phyloP scores from a whole-genome alignment of 2,113 vertebrate genomes.

The Apodemus sylvaticus region DNA sequence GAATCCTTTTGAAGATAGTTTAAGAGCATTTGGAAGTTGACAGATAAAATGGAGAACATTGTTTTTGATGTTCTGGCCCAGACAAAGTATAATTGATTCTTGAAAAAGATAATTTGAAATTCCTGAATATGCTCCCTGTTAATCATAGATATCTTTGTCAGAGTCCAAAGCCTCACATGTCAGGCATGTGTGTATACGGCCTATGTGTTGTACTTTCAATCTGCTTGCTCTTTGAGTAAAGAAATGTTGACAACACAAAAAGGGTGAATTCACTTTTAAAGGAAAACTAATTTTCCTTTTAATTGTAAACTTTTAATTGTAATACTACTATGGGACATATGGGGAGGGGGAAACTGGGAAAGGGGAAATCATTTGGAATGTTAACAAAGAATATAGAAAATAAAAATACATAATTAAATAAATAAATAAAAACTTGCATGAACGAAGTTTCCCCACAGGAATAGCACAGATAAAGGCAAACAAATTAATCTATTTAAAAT shows the following conservation, averaged over 20 bases:
- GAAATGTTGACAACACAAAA: neutral
- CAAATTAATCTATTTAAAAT: neutral
- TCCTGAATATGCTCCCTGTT: neutral
- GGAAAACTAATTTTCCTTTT: neutral
- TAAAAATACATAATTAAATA: too few relatives aligned
- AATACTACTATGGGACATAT: too few relatives aligned
- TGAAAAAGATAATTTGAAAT: neutral
- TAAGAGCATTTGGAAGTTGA: neutral
- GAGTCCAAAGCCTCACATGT: neutral
- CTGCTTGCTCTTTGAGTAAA: slow-evolving; percentile 27
- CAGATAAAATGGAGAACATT: neutral
- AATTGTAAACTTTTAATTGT: too few relatives aligned
- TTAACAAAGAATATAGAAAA: too few relatives aligned
- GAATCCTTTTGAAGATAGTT: neutral
- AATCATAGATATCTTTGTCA: neutral
- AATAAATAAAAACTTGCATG: too few relatives aligned
- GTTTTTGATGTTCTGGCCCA: neutral
- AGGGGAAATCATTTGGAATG: too few relatives aligned
- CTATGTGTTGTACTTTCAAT: neutral
- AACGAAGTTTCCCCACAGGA: neutral
- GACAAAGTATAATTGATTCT: neutral
- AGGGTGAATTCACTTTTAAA: neutral
- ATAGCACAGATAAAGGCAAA: neutral
- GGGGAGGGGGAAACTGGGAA: too few relatives aligned
- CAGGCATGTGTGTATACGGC: neutral